Evolutionary conservation across 2,797 vertebrate species (phyloP).

Genomic region (Ispidina picta): DNA sequence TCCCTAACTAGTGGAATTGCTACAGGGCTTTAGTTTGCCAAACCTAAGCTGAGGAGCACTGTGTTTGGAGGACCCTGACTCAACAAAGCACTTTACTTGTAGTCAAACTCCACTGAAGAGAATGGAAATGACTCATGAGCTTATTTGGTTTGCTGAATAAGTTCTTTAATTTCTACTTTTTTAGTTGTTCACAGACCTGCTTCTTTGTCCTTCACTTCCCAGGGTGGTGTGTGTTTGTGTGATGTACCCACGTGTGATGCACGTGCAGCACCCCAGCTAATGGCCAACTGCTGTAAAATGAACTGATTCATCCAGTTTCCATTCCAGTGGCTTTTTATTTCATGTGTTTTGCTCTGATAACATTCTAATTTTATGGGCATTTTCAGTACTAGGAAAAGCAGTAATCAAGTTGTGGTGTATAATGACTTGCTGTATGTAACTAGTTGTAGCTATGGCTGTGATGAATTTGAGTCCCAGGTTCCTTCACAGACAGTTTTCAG

Average conservation of each 20-base stretch:
- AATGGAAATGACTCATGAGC: background rate
- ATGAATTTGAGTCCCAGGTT: background rate
- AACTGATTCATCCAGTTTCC: background rate
- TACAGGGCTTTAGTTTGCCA: background rate
- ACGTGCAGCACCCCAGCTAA: background rate
- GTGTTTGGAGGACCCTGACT: background rate
- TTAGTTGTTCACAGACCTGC: background rate
- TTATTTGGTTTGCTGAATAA: conserved; percentile 1
- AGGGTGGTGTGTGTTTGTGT: background rate
- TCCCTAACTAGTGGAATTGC: background rate
- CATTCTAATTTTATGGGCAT: background rate
- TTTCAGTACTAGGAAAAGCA: background rate
- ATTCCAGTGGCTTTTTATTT: background rate
- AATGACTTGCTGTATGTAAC: background rate
- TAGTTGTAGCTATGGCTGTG: background rate
- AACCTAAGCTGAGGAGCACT: background rate
- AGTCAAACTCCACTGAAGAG: background rate
- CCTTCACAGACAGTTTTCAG: background rate
- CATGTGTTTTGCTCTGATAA: background rate
- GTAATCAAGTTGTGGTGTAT: background rate
- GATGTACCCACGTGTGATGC: background rate
- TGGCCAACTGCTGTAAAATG: background rate
- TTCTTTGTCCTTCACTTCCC: background rate
- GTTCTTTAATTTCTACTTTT: background rate
- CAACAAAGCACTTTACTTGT: background rate